Evolutionary conservation across 1,140 invertebrate genomes (phyloP).

Genomic region (Aphelinus atriplicis): DNA sequence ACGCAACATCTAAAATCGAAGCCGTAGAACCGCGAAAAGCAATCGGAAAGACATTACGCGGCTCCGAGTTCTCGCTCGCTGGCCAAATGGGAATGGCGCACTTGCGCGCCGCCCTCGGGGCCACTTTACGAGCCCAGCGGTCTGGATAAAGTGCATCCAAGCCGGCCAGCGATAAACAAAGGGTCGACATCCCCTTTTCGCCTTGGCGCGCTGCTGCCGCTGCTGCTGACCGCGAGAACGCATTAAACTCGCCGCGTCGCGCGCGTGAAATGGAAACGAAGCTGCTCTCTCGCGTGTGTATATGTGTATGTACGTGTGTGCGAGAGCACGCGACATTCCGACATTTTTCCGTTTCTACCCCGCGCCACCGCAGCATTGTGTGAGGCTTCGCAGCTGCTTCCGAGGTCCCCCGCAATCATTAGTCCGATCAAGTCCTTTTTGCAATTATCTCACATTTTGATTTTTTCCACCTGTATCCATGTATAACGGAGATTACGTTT

Average conservation of each 20-base stretch:
- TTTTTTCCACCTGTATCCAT: too few species aligned
- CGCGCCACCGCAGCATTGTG: background rate
- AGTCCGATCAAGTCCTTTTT: too few species aligned
- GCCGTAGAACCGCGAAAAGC: too few species aligned
- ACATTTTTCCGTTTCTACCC: background rate
- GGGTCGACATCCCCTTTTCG: slow-evolving; percentile 18
- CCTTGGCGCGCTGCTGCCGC: background rate
- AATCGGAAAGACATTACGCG: too few species aligned
- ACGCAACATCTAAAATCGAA: too few species aligned
- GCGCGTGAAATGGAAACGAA: slow-evolving; percentile 27
- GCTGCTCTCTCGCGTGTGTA: background rate
- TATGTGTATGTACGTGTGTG: background rate
- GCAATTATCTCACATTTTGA: too few species aligned
- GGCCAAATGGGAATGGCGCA: slow-evolving; percentile 11
- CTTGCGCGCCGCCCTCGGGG: too few species aligned
- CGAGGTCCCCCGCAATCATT: too few species aligned
- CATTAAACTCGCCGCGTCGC: slow-evolving; percentile 32
- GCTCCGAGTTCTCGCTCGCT: too few species aligned
- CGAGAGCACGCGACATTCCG: slow-evolving; percentile 13
- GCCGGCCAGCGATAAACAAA: slow-evolving; percentile 33
- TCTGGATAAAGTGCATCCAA: slow-evolving; percentile 33
- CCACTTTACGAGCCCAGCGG: slow-evolving; percentile 20
- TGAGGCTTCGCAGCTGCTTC: too few species aligned
- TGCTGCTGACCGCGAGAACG: slow-evolving; percentile 30
- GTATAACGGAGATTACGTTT: too few species aligned